Conservation (phyloP, 2,888 invertebrate species). For the Podabrus alpinus region DNA sequence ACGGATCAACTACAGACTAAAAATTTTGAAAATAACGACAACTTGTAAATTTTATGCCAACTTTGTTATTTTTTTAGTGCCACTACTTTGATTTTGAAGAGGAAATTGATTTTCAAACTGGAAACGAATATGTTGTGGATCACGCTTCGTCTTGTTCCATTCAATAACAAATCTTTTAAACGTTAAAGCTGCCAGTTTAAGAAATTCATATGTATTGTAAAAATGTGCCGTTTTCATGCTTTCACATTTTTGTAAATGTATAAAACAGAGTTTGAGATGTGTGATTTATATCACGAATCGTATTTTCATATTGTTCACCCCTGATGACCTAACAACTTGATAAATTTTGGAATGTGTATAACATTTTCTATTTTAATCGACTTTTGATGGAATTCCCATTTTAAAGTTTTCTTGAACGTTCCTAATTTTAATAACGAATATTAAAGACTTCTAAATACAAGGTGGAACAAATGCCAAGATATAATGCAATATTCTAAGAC, state of each 20-base stretch:
- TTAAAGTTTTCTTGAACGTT: neutral
- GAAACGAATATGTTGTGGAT: constrained; percentile 48
- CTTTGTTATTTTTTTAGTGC: constrained; percentile 42
- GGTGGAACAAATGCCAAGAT: neutral
- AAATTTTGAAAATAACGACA: neutral
- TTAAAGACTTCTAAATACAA: neutral
- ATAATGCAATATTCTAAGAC: neutral
- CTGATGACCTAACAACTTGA: neutral
- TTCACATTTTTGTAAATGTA: constrained; percentile 16
- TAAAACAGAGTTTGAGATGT: constrained; percentile 13
- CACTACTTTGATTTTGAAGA: constrained; percentile 55
- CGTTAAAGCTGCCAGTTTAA: constrained; percentile 4
- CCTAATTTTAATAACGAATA: constrained; percentile 1
- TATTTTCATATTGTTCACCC: constrained; percentile 1
- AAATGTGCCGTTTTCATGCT: constrained; percentile 18
- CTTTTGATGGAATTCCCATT: neutral
- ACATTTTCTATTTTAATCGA: neutral
- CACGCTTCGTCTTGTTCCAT: constrained; percentile 52
- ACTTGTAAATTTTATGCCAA: neutral
- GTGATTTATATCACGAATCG: neutral
- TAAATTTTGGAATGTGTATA: neutral
- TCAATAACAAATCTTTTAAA: constrained; percentile 46
- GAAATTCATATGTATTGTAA: constrained; percentile 20
- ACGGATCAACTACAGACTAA: neutral
- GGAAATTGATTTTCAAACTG: constrained; percentile 49